A percentile compares a stretch with the other conserved stretches of the same genome.
Evolutionary conservation across 2,113 vertebrate species (phyloP).

Genomic region (Brachyhypopomus gauderio): DNA sequence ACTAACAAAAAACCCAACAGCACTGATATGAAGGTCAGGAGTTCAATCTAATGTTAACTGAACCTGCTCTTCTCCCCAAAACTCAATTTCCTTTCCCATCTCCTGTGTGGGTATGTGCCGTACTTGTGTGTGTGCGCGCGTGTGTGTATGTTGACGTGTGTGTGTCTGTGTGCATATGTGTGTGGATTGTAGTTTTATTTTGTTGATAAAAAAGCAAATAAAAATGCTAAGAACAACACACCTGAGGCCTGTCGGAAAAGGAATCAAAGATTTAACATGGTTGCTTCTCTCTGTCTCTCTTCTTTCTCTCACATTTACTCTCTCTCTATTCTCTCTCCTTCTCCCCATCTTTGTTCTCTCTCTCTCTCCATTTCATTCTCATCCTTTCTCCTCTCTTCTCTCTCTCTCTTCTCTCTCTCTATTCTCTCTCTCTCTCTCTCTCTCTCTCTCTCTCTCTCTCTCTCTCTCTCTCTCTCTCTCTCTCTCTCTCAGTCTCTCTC

Average conservation of each 20-base stretch:
- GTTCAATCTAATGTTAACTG: slow-evolving; percentile 2
- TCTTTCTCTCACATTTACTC: slow-evolving; percentile 36
- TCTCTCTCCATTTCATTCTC: too few species aligned
- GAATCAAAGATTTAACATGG: slow-evolving; percentile 19
- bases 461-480: slow-evolving; percentile 20
- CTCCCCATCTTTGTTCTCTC: background rate
- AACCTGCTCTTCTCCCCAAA: background rate
- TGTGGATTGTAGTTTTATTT: slow-evolving; percentile 4
- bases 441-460: background rate
- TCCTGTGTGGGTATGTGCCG: background rate
- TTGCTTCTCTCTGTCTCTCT: slow-evolving; percentile 33
- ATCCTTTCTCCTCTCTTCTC: too few species aligned
- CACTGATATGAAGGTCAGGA: background rate
- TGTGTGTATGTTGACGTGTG: slow-evolving; percentile 2
- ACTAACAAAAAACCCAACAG: too few species aligned
- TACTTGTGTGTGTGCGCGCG: slow-evolving; percentile 24
- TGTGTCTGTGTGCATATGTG: background rate
- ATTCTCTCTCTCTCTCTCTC: background rate
- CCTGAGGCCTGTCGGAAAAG: background rate
- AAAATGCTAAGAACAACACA: background rate
- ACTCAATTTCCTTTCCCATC: background rate
- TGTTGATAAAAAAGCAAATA: background rate
- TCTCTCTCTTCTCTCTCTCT: background rate
- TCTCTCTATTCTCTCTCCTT: slow-evolving; percentile 35
- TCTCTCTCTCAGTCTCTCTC: slow-evolving; percentile 28